A percentile compares a stretch with the other conserved stretches of the same genome.
phyloP scores from a whole-genome alignment of 2,797 vertebrate species.

The Takifugu ocellatus region DNA sequence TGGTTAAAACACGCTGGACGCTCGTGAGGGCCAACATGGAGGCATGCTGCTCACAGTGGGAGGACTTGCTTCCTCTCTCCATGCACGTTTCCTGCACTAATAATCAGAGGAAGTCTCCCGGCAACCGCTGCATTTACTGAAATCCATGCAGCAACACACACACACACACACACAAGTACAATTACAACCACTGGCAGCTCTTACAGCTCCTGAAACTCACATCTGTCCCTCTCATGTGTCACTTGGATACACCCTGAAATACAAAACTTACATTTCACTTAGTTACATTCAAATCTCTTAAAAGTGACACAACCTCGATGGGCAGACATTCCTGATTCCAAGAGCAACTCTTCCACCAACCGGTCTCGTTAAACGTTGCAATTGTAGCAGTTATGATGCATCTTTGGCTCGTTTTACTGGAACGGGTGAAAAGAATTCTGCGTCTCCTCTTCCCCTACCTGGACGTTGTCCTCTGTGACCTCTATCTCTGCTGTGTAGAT shows the following conservation, averaged over 20 bases:
- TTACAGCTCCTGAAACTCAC: constrained; percentile 2
- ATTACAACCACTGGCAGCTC: constrained; percentile 15
- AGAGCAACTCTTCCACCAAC: no score
- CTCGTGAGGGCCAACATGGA: constrained; percentile 30
- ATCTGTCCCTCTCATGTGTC: neutral
- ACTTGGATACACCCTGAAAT: no score
- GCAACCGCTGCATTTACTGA: constrained; percentile 11
- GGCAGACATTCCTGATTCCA: no score
- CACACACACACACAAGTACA: constrained; percentile 2
- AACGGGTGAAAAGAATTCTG: neutral
- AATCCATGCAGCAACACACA: neutral
- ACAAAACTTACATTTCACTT: no score
- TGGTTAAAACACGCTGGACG: constrained; percentile 3
- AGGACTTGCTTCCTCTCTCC: constrained; percentile 83
- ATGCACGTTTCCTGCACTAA: constrained; percentile 82
- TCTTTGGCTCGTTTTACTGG: no score
- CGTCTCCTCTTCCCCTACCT: constrained; percentile 72
- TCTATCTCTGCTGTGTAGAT: constrained; percentile 95
- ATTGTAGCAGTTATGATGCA: no score
- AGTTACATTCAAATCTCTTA: no score
- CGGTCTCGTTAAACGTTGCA: no score
- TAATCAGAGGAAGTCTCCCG: constrained; percentile 86
- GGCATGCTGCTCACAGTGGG: constrained; percentile 68
- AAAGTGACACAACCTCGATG: no score
- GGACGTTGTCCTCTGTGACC: constrained; percentile 94